phyloP scores from a whole-genome alignment of 2,888 invertebrate genomes.

The Sphaeridia pumilis region DNA sequence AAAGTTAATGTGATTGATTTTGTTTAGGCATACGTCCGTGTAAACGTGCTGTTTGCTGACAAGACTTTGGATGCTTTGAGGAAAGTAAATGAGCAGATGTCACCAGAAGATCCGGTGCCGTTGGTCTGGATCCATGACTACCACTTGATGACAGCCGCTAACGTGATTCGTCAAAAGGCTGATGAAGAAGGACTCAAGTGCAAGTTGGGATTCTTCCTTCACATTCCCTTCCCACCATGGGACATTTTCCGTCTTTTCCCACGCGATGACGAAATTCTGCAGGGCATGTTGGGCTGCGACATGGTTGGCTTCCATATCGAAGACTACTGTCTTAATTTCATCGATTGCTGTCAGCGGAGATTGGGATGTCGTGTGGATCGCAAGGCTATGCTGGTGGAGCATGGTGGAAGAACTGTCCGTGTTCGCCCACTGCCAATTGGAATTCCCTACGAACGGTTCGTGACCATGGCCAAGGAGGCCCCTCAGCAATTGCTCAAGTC shows the following conservation, averaged over 20 bases:
- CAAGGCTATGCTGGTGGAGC: constrained; percentile 72
- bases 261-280: constrained; percentile 86
- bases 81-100: constrained; percentile 44
- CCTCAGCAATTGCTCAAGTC: constrained; percentile 46
- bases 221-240: constrained; percentile 91
- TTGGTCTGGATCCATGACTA: constrained; percentile 92
- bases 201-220: constrained; percentile 82
- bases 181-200: constrained; percentile 64
- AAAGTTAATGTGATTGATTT: not conserved
- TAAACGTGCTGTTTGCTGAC: constrained; percentile 71
- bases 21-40: constrained; percentile 55
- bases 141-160: constrained; percentile 82
- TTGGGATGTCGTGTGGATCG: constrained; percentile 73
- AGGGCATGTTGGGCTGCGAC: constrained; percentile 83
- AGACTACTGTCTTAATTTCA: constrained; percentile 81
- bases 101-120: constrained; percentile 50
- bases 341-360: constrained; percentile 78
- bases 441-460: constrained; percentile 76
- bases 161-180: constrained; percentile 73
- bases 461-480: constrained; percentile 57
- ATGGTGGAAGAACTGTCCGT: constrained; percentile 72
- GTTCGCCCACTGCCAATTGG: constrained; percentile 77
- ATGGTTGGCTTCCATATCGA: constrained; percentile 88
- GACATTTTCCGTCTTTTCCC: constrained; percentile 82
- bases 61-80: constrained; percentile 59